phyloP scores from a whole-genome alignment of 37 sponge, comb jelly and placozoan species.

The Agelas oroides region DNA sequence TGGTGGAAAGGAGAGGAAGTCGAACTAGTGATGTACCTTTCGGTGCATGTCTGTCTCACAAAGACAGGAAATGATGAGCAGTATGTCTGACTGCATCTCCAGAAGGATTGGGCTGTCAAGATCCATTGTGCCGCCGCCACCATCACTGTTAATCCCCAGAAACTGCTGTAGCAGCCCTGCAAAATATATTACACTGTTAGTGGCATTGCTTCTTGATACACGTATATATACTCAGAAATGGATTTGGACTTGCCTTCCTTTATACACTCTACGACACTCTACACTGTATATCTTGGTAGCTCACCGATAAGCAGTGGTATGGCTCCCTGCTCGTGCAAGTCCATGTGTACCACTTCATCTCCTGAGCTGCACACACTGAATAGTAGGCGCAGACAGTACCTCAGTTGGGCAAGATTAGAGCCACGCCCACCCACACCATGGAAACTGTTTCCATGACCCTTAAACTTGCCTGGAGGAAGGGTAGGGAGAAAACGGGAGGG shows the following conservation, averaged over 20 bases:
- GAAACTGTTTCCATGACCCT: constrained; percentile 93
- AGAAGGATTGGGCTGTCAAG: constrained; percentile 47
- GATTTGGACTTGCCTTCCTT: no score
- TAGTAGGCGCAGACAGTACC: constrained; percentile 78
- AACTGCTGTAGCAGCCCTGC: constrained; percentile 55
- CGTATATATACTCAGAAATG: background rate
- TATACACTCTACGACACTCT: no score
- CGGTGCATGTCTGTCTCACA: constrained; percentile 54
- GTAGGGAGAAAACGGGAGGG: background rate
- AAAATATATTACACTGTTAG: background rate
- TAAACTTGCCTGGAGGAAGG: constrained; percentile 60
- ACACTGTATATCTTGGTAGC: background rate
- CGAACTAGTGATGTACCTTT: constrained; percentile 2
- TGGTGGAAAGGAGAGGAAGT: background rate
- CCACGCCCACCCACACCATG: constrained; percentile 89
- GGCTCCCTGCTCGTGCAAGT: constrained; percentile 95
- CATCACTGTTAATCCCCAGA: background rate
- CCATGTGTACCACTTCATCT: constrained; percentile 75
- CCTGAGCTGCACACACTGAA: constrained; percentile 81
- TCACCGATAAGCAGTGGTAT: constrained; percentile 82
- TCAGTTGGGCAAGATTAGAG: constrained; percentile 83
- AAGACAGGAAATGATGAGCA: constrained; percentile 78
- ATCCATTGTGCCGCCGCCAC: background rate
- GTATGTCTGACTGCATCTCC: constrained; percentile 81
- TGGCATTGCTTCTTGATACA: no score